A percentile compares a stretch with the other conserved stretches of the same genome.
Evolutionary conservation across 2,888 invertebrate genomes (phyloP).

Genomic region (Epistrophe grossulariae): DNA sequence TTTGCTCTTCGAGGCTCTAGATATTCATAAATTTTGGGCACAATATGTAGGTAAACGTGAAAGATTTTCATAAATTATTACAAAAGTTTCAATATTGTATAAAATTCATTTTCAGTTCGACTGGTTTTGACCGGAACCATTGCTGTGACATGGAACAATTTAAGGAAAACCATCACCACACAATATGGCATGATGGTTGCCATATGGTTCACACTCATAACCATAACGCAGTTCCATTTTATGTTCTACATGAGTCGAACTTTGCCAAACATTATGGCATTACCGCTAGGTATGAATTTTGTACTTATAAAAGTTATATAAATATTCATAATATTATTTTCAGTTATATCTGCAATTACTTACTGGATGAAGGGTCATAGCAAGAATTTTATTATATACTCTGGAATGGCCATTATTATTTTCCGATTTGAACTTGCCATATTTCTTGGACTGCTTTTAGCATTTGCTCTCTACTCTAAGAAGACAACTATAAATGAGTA

Average conservation of each 20-base stretch:
- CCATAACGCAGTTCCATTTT: conserved; percentile 98
- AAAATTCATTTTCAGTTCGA: conserved; percentile 87
- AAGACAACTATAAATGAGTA: conserved; percentile 89
- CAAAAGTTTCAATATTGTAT: background rate
- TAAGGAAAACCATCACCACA: conserved; percentile 90
- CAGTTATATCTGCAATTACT: conserved; percentile 93
- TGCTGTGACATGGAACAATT: conserved; percentile 89
- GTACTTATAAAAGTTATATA: too few relatives aligned
- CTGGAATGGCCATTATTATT: conserved; percentile 94
- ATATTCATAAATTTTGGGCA: conserved; percentile 92
- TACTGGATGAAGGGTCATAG: conserved; percentile 93
- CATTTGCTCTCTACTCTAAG: conserved; percentile 90
- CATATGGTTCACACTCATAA: conserved; percentile 93
- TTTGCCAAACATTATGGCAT: conserved; percentile 96
- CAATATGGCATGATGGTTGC: conserved; percentile 91
- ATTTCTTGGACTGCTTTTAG: conserved; percentile 92
- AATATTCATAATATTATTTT: conserved; percentile 79
- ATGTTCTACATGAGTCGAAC: conserved; percentile 98
- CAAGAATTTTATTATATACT: conserved; percentile 90
- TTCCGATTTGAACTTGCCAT: conserved; percentile 95
- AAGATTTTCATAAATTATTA: background rate
- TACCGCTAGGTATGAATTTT: conserved; percentile 93
- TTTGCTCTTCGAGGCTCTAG: conserved; percentile 87
- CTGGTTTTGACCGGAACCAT: conserved; percentile 91
- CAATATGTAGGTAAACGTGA: conserved; percentile 92